Base-by-base conservation (phyloP, 35 echinoderm and acorn worm genomes). In the Amphiura filiformis region DNA sequence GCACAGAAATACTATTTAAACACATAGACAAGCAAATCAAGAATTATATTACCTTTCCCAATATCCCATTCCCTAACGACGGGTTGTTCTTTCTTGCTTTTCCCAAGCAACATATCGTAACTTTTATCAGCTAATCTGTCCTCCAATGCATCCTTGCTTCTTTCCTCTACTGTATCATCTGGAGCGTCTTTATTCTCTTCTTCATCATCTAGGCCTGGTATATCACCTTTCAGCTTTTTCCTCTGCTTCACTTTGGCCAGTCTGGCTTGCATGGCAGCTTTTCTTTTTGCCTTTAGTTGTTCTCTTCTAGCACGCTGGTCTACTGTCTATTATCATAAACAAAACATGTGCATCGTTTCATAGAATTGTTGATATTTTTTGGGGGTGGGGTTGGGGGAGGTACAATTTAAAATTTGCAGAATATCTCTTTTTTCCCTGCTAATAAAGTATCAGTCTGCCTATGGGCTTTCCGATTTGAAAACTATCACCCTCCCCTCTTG, bases 271-370 rank as follows among this genome's bases (percentile, higher is more conserved):
- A 99, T 36, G 52, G 93, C 93, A 17, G 96, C 92, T 85, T 99
- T 99, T 11, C 96, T 78, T 76, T 99, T 99, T 13, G 83, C 87
- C 88, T 95, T 99, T 14, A 99, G 84, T 84, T 93, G 86, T 38
- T 99, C 90, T 37, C 93, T 82, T 65, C 87, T 88, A 20, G 47
- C 41, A 61, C 96, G 90, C 84, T 94, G 93, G 22, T 94, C 93
- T 31, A 90, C 22, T 3, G 96, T 99, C 93, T 96, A 64, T 11
- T 76, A 95, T 18, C 44, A 52, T 20, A 52, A n/a, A n/a, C n/a
- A n/a, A n/a, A n/a, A n/a, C n/a, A n/a, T n/a, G n/a, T n/a, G n/a
- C n/a, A n/a, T n/a, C n/a, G n/a, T n/a, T n/a, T n/a, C n/a, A n/a
- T n/a, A n/a, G n/a, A n/a, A n/a, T n/a, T n/a, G n/a, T n/a, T n/a